Evolutionary conservation across 2,888 invertebrate genomes (phyloP).

Genomic region (Miltochrista miniata): DNA sequence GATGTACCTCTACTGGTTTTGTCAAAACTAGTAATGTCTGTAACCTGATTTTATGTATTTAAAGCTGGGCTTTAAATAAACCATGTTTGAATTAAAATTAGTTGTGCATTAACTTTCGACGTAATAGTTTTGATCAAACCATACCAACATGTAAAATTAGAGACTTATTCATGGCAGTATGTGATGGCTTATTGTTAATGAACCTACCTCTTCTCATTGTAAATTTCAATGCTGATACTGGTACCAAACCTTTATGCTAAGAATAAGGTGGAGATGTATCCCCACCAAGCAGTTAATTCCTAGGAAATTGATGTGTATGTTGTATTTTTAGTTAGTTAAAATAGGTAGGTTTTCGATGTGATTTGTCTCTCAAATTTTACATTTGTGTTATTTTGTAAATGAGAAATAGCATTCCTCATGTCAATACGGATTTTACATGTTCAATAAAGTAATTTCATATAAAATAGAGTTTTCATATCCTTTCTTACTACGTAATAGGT

Average conservation of each 20-base stretch:
- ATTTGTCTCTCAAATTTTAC: conserved; percentile 84
- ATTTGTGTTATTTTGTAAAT: conserved; percentile 84
- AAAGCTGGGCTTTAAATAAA: conserved; percentile 73
- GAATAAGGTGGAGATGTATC: conserved; percentile 45
- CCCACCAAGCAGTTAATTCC: conserved; percentile 44
- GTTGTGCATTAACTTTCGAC: conserved; percentile 57
- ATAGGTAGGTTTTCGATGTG: conserved; percentile 82
- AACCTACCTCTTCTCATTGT: conserved; percentile 82
- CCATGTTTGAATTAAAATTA: conserved; percentile 53
- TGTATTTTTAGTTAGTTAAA: conserved; percentile 83
- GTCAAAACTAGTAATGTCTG: conserved; percentile 74
- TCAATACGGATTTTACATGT: conserved; percentile 84
- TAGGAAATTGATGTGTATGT: conserved; percentile 82
- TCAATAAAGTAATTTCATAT: conserved; percentile 85
- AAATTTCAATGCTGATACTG: conserved; percentile 79
- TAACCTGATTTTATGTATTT: conserved; percentile 52
- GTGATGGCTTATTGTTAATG: conserved; percentile 72
- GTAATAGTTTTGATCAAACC: conserved; percentile 75
- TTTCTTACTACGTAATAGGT: conserved; percentile 3
- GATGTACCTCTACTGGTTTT: conserved; percentile 72
- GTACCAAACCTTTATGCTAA: conserved; percentile 79
- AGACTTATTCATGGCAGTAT: conserved; percentile 71
- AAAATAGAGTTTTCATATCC: conserved; percentile 53
- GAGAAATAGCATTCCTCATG: conserved; percentile 84
- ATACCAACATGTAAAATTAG: conserved; percentile 77